Evolutionary conservation across 2,888 invertebrate species (phyloP).

Genomic region (Epiblema foenella): DNA sequence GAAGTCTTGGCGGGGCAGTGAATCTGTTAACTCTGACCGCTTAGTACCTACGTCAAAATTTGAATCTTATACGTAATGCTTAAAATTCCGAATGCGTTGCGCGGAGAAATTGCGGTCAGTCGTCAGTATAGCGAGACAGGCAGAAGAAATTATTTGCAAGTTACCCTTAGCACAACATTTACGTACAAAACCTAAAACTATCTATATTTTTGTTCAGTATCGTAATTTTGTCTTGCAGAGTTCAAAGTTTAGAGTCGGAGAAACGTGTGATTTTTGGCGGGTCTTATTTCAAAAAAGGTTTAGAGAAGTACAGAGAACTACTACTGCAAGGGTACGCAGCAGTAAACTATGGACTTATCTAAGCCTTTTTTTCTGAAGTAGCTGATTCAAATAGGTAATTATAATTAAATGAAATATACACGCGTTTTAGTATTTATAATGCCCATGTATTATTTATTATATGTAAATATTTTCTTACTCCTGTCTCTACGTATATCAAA

Average conservation of each 20-base stretch:
- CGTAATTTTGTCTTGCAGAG: not conserved
- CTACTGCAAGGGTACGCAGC: too few relatives aligned
- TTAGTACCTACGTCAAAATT: not conserved
- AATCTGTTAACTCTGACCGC: conserved; percentile 12
- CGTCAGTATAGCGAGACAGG: conserved; percentile 15
- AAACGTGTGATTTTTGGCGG: too few relatives aligned
- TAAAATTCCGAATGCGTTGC: conserved; percentile 11
- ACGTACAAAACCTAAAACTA: too few relatives aligned
- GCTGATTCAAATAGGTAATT: not conserved
- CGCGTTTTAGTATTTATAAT: not conserved
- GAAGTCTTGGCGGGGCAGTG: not conserved
- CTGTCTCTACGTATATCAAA: conserved; percentile 11
- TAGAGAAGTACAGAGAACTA: too few relatives aligned
- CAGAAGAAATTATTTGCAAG: conserved; percentile 22
- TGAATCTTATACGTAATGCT: conserved; percentile 11
- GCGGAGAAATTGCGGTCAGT: not conserved
- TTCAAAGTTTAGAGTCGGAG: not conserved
- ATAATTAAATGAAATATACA: not conserved
- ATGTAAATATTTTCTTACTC: conserved; percentile 17
- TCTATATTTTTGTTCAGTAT: not conserved
- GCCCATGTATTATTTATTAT: not conserved
- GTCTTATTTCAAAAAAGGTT: not conserved
- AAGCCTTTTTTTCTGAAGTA: not conserved
- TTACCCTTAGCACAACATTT: not conserved
- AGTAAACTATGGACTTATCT: too few relatives aligned